Evolutionary conservation across 2,888 invertebrate species (phyloP).

Genomic region (Cinara cedri): DNA sequence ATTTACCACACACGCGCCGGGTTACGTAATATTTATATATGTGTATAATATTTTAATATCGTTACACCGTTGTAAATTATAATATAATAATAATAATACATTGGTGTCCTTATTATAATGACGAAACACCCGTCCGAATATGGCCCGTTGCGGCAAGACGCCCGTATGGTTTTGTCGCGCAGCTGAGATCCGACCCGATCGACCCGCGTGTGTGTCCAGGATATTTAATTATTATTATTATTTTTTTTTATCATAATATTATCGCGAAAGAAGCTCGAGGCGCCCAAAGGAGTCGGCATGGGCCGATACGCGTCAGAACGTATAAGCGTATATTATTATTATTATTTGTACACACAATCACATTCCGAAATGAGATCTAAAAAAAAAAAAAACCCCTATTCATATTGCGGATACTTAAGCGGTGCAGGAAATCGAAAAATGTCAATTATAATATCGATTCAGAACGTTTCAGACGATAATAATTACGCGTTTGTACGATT

Average conservation of each 20-base stretch:
- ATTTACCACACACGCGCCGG: constrained; percentile 28
- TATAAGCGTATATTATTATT: too few relatives aligned
- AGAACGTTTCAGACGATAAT: too few relatives aligned
- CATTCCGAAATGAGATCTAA: constrained; percentile 47
- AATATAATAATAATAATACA: too few relatives aligned
- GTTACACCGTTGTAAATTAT: too few relatives aligned
- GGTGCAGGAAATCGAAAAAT: constrained; percentile 32
- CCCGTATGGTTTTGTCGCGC: constrained; percentile 6
- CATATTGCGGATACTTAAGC: background rate
- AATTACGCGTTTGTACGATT: too few relatives aligned
- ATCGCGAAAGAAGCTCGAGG: constrained; percentile 30
- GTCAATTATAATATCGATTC: constrained; percentile 37
- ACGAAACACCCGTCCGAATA: background rate
- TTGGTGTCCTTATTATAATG: too few relatives aligned
- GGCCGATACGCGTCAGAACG: too few relatives aligned
- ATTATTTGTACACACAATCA: too few relatives aligned
- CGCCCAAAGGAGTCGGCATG: too few relatives aligned
- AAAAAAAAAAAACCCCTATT: constrained; percentile 20
- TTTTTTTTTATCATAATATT: too few relatives aligned
- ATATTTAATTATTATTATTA: too few relatives aligned
- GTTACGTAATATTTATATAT: constrained; percentile 15
- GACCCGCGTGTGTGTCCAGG: constrained; percentile 37
- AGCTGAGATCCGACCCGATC: constrained; percentile 24
- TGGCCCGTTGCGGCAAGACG: too few relatives aligned
- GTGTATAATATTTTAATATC: background rate